Evolutionary conservation across 1,140 invertebrate genomes (phyloP).

Genomic region (Chironomus tepperi): DNA sequence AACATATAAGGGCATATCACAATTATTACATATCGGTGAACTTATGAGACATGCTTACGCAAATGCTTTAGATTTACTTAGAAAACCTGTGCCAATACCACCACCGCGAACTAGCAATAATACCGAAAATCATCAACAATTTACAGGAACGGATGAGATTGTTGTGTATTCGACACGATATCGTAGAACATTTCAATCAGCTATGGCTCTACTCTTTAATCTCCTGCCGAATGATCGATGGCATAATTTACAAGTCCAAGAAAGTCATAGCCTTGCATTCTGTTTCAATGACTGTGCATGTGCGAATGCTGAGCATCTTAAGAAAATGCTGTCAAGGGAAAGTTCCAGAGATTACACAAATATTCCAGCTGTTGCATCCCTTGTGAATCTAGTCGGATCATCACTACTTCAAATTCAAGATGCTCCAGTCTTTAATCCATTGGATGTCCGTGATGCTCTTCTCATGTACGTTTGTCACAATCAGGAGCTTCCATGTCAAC

Average conservation of each 20-base stretch:
- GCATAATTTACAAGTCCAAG: conserved; percentile 42
- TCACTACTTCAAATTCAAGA: conserved; percentile 53
- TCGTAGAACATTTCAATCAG: conserved; percentile 81
- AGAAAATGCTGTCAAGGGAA: conserved; percentile 30
- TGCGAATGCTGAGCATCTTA: conserved; percentile 51
- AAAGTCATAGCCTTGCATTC: conserved; percentile 74
- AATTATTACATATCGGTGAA: conserved; percentile 67
- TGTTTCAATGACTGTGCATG: conserved; percentile 77
- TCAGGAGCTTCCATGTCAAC: conserved; percentile 61
- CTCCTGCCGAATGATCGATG: conserved; percentile 51
- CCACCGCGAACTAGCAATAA: conserved; percentile 18
- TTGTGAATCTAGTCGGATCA: conserved; percentile 53
- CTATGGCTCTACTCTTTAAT: conserved; percentile 68
- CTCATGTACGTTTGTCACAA: conserved; percentile 77
- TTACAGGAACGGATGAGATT: conserved; percentile 49
- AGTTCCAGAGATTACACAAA: conserved; percentile 30
- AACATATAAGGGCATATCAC: conserved; percentile 58
- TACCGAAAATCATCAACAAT: conserved; percentile 30
- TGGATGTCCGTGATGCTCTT: conserved; percentile 68
- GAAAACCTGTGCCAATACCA: conserved; percentile 29
- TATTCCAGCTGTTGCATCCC: conserved; percentile 57
- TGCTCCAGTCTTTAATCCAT: conserved; percentile 53
- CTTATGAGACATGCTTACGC: conserved; percentile 61
- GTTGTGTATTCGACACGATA: conserved; percentile 73
- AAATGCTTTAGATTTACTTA: conserved; percentile 44